Conservation (phyloP, 1,140 invertebrate species). For the Cheumatopsyche charites region DNA sequence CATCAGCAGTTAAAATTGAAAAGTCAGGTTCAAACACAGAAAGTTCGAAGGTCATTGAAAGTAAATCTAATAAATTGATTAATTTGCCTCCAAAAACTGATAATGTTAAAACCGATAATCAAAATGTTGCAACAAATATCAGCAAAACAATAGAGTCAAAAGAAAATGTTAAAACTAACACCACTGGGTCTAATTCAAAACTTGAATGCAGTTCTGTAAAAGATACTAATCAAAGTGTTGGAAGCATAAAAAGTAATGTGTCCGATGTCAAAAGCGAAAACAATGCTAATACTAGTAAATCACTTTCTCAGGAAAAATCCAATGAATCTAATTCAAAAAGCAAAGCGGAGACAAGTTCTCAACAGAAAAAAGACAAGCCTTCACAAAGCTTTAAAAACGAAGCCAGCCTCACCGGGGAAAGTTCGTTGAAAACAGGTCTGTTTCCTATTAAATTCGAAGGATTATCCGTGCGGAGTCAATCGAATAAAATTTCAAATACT, state of each 20-base stretch:
- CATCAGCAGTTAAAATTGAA: background rate
- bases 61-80: too few species aligned
- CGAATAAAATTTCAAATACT: background rate
- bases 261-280: background rate
- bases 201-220: too few species aligned
- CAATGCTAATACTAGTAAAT: background rate
- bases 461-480: slow-evolving; percentile 29
- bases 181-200: too few species aligned
- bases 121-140: too few species aligned
- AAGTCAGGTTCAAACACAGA: too few species aligned
- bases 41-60: too few species aligned
- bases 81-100: too few species aligned
- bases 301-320: background rate
- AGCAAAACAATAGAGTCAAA: too few species aligned
- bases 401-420: background rate
- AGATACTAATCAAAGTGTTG: too few species aligned
- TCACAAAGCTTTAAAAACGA: background rate
- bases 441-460: slow-evolving; percentile 39
- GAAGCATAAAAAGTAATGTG: background rate
- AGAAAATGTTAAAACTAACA: too few species aligned
- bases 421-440: background rate
- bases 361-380: background rate
- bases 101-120: too few species aligned
- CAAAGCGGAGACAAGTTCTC: background rate
- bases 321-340: background rate